Evolutionary conservation across 2,797 vertebrate genomes (phyloP), one percentile per base, ranked within the genome.

Genomic region (Chelmon rostratus): DNA sequence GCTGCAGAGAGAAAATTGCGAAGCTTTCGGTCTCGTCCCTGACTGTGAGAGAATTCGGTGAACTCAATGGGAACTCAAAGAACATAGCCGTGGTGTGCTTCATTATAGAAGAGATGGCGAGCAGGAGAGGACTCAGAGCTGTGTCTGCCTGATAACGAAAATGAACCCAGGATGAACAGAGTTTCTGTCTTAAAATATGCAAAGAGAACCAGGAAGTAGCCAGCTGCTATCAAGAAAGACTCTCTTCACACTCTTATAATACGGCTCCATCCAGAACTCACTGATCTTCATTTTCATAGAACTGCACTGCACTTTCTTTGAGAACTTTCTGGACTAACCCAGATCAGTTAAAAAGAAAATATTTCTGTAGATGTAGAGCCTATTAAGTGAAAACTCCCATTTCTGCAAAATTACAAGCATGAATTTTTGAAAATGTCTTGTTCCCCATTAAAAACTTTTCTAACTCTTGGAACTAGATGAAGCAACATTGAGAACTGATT

Each of bases 181-280:
- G 73, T 85, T 85, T 85, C 50, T 78, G 85, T 88, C 74, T 89
- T 93, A 85, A 92, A 92, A 91, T 94, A 92, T 90, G 90, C 88
- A 91, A 73, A 85, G 76, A 81, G 63, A 88, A 86, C 77, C 68
- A 83, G 86, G 79, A 88, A 88, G 86, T 82, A 62, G 77, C 85
- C 66, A 1, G 72, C 77, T 69, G 79, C 81, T 83, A 68, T 87
- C 73, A 79, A 71, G 33, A 71, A 68, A 74, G 69, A 64, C 72
- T 82, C 44, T 73, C 40, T 73, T 74, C 75, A 40, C 49, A 85
- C 63, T 88, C 76, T 37, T 73, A 53, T 2, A 74, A 72, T 23
- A 15, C 2, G 0, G 68, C 81, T 83, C 67, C 21, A 58, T 69
- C 65, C 58, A 69, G 78, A 82, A 82, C 77, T 82, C 72, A 69